Base-by-base conservation (phyloP, 2,113 vertebrate genomes). In the Coptodon bakossiorum region DNA sequence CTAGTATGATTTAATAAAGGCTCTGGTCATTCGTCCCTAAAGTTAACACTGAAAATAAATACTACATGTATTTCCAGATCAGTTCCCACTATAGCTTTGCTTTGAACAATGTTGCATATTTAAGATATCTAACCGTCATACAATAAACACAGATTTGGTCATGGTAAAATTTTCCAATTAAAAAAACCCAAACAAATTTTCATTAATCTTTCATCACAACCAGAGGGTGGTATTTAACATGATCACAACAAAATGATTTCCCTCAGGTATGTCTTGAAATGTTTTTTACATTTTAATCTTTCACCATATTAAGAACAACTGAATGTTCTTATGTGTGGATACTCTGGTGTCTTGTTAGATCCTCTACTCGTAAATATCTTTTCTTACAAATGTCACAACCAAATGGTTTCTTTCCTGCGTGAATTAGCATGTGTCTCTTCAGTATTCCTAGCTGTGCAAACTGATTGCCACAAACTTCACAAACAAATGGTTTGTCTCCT, bases 101-200 rank as follows among this genome's bases (percentile, higher is more conserved):
- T 45, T 27, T 45, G 40, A 27, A 45, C 38, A 73, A 48, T 76
- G 40, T 48, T 48, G 4, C 14, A 48, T 76, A 76, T 5, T 48
- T 76, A 76, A 73, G 2, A 73, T 16, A 7, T 76, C 40, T 73
- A 45, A 45, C 13, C 3, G 22, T 73, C 22, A 73, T 11, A 73
- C 40, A 27, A 40, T 48, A 48, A 73, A 27, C 22, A 7, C 40
- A 76, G 22, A 76, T 29, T 76, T 48, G 24, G 68, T 48, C 22
- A 73, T 48, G 5, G 5, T 48, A 27, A 45, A 73, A 3, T 11
- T 11, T 45, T 48, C 40, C 13, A 5, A 27, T 73, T 0, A 11
- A 48, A 45, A 27, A 17, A 0, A 0, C 9, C 16, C 34, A 17
- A 22, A 66, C 10, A 38, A 3, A 71, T 24, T 73, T 73, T 73